Evolutionary conservation across 2,113 vertebrate species (phyloP).

Genomic region (Nibea coibor): DNA sequence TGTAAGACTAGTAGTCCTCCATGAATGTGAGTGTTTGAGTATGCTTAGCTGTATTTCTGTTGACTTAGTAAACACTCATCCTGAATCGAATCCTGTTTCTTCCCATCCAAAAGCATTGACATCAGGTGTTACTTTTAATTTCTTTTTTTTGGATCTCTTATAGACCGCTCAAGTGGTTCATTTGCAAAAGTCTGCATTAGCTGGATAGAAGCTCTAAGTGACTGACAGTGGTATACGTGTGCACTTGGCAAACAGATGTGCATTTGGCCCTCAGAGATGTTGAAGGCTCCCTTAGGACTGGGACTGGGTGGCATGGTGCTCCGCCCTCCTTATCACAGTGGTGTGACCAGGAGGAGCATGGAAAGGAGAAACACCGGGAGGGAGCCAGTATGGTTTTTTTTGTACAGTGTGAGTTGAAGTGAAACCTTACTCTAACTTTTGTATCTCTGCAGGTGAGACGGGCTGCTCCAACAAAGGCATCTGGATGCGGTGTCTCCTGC

Average conservation of each 20-base stretch:
- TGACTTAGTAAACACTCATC: conserved; percentile 41
- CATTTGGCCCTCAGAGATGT: conserved; percentile 30
- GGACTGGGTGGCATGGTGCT: conserved; percentile 40
- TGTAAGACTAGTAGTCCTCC: neutral
- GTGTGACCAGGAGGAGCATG: conserved; percentile 69
- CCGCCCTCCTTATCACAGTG: conserved; percentile 56
- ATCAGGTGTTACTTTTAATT: neutral
- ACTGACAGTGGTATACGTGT: conserved; percentile 27
- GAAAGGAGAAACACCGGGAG: conserved; percentile 28
- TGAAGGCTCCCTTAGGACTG: conserved; percentile 25
- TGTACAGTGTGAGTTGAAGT: conserved; percentile 39
- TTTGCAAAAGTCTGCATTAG: neutral
- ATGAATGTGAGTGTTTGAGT: conserved; percentile 13
- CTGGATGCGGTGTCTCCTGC: conserved; percentile 72
- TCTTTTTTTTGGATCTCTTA: neutral
- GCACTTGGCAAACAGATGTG: conserved; percentile 42
- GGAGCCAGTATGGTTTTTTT: conserved; percentile 24
- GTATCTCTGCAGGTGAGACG: conserved; percentile 70
- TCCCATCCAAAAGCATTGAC: neutral
- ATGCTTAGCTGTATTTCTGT: conserved; percentile 21
- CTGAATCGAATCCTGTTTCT: conserved; percentile 24
- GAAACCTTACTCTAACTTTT: conserved; percentile 53
- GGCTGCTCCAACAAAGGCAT: conserved; percentile 61
- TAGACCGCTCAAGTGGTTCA: neutral
- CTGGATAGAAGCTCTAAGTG: neutral